Percentiles rank a stretch among this genome's conserved stretches.
These are phyloP conservation scores for Enteromius afrohamiltoni DNA, from an alignment of 2,797 vertebrate species.

Conservation along the genomic window DNA sequence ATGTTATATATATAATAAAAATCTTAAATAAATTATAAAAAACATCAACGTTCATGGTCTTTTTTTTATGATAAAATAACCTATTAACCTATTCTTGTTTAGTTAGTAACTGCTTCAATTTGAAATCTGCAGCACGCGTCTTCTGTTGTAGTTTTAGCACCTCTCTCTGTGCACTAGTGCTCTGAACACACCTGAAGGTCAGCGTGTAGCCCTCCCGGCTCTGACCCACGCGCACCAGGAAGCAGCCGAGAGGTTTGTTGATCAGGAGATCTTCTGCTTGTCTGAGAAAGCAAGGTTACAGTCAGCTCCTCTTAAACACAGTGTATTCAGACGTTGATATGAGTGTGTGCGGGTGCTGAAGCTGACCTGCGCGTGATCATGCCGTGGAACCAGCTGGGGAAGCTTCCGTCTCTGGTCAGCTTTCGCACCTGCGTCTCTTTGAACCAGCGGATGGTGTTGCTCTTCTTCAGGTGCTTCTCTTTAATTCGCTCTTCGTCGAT, in stretches of 20 bases:
- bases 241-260: conserved; percentile 68
- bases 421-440: conserved; percentile 77
- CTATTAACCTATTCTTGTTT: too few relatives aligned
- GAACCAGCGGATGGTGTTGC: conserved; percentile 78
- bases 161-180: too few relatives aligned
- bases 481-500: conserved; percentile 61
- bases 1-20: too few relatives aligned
- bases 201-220: conserved; percentile 72
- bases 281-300: conserved; percentile 52
- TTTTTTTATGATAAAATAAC: too few relatives aligned
- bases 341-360: neutral
- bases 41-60: too few relatives aligned
- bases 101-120: too few relatives aligned
- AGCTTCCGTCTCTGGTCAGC: conserved; percentile 72
- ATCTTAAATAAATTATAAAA: too few relatives aligned
- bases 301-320: neutral
- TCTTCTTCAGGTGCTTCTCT: conserved; percentile 68
- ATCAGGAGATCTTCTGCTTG: conserved; percentile 70
- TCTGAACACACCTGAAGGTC: conserved; percentile 61
- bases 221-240: conserved; percentile 71
- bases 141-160: neutral
- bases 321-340: neutral
- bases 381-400: conserved; percentile 80
- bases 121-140: too few relatives aligned
- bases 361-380: conserved; percentile 75